Evolutionary conservation across 1,140 invertebrate genomes (phyloP).

Genomic region (Atta colombica): DNA sequence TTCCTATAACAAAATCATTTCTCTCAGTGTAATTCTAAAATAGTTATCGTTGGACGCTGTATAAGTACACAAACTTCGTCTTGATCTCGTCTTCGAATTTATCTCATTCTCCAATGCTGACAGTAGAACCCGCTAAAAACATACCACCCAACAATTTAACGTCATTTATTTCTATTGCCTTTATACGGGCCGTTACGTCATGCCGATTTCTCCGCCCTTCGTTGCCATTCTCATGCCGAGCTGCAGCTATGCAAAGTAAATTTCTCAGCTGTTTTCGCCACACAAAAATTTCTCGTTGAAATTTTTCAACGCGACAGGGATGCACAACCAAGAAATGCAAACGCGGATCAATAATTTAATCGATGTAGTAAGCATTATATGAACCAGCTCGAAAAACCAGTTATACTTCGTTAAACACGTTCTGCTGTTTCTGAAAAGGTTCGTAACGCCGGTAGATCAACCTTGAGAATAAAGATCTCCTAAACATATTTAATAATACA

Average conservation of each 20-base stretch:
- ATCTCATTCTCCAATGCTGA: constrained; percentile 3
- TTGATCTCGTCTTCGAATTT: constrained; percentile 12
- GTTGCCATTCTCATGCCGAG: constrained; percentile 12
- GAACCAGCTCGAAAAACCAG: constrained; percentile 31
- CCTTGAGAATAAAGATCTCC: constrained; percentile 52
- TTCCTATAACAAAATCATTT: no score
- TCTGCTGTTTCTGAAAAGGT: constrained; percentile 32
- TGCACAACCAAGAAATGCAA: neutral
- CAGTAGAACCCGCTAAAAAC: constrained; percentile 64
- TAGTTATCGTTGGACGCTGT: neutral
- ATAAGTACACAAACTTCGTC: constrained; percentile 20
- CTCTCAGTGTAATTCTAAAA: neutral
- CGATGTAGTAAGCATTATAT: constrained; percentile 22
- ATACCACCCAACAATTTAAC: constrained; percentile 75
- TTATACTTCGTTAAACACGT: constrained; percentile 39
- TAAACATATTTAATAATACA: constrained; percentile 30
- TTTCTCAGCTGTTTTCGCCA: constrained; percentile 23
- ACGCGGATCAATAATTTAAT: constrained; percentile 38
- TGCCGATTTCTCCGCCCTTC: constrained; percentile 68
- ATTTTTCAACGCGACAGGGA: constrained; percentile 40
- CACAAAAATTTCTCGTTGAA: constrained; percentile 7
- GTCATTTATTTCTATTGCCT: constrained; percentile 79
- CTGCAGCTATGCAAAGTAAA: neutral
- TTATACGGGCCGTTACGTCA: constrained; percentile 77
- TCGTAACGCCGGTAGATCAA: constrained; percentile 33